Base-by-base conservation (phyloP, 2,797 vertebrate genomes). In the Pipistrellus pygmaeus region DNA sequence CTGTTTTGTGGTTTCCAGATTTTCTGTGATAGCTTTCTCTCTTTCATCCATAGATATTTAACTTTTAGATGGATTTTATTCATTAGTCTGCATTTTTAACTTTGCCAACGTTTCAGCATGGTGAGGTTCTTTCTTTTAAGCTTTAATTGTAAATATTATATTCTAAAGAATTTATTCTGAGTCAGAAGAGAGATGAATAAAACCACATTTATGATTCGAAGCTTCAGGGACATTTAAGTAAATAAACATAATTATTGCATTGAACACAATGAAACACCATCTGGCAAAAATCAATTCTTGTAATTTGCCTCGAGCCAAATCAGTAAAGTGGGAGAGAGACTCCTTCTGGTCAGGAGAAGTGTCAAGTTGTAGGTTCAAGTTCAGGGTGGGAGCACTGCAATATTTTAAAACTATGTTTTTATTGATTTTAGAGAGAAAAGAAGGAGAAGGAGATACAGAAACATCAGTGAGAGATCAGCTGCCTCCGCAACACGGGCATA, bases 101-200 rank as follows among this genome's bases (percentile, higher is more conserved):
- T 23, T 55, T 71, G 25, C 44, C 17, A 80, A 46, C 44, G 4
- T 73, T 84, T 95, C 46, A 32, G 10, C 32, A 11, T 8, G 0
- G 5, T 86, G 17, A 75, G 7, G 6, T 83, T 88, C 57, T 71
- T 88, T 86, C 53, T 64, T 15, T 57, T 76, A 60, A 82, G n/a
- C 8, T 85, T 57, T 44, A 78, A 30, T 32, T 81, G 15, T 85
- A 57, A 82, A 84, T 69, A 62, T 48, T 32, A 30, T 78, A 53
- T 75, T 94, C 86, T 94, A 75, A 81, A 73, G 55, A 82, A 88
- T 93, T 88, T 90, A 32, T 51, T 84, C 7, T 88, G 85, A 93
- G 55, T 90, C 57, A 57, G 17, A 85, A 95, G 11, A 82, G 18
- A 94, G 23, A 86, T 72, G 44, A 93, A 12, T 75, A 55, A 88